phyloP scores from a whole-genome alignment of 2,888 invertebrate species.

The Cecidostiba fungosa region DNA sequence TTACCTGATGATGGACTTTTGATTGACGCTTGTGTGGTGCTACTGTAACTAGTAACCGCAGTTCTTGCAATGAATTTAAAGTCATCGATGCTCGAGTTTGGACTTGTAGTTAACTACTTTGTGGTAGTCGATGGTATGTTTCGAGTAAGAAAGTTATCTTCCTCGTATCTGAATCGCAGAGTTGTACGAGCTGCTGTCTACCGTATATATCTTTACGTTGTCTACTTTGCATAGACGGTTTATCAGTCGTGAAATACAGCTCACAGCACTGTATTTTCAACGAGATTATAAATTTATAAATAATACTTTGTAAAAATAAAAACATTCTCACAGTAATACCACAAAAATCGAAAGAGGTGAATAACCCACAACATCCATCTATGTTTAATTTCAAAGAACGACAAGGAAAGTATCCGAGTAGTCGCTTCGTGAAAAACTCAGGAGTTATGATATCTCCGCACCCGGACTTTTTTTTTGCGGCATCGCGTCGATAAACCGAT shows the following conservation, averaged over 20 bases:
- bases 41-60: no score
- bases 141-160: neutral
- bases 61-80: neutral
- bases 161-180: neutral
- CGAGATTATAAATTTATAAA: neutral
- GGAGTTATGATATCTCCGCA: neutral
- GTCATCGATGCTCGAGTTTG: no score
- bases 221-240: neutral
- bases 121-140: no score
- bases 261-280: neutral
- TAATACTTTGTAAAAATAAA: neutral
- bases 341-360: no score
- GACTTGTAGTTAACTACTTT: no score
- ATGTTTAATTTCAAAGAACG: no score
- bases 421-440: no score
- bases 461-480: neutral
- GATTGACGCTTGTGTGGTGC: neutral
- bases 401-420: neutral
- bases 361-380: no score
- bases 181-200: neutral
- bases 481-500: conserved; percentile 12
- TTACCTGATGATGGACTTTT: neutral
- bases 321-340: no score
- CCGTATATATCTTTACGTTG: neutral
- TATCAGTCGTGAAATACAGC: neutral